Conservation (phyloP, 2,888 invertebrate species). For the Metacarcinus magister region DNA sequence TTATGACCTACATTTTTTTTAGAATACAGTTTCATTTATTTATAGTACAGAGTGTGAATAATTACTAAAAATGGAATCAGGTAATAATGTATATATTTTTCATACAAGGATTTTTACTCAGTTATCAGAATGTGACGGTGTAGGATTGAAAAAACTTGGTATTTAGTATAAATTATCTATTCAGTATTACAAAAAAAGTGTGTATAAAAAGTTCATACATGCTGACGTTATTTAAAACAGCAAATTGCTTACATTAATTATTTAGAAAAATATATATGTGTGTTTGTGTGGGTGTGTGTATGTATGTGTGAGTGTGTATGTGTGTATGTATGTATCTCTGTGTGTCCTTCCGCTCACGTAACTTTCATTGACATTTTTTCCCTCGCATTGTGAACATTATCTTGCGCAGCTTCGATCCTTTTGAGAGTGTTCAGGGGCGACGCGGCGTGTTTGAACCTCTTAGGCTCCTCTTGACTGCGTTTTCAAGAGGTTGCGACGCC, state of each 20-base stretch:
- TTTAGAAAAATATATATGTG: neutral
- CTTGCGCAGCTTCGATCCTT: neutral
- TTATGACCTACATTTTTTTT: neutral
- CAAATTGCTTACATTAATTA: constrained; percentile 5
- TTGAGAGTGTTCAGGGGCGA: neutral
- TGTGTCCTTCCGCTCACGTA: neutral
- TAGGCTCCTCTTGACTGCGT: neutral
- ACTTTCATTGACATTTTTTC: neutral
- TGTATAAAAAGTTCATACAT: neutral
- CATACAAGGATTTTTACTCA: neutral
- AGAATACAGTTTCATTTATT: neutral
- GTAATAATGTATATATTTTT: neutral
- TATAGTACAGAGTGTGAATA: neutral
- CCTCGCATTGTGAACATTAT: neutral
- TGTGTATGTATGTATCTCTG: neutral
- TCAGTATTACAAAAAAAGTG: neutral
- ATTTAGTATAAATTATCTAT: neutral
- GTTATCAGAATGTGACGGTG: neutral
- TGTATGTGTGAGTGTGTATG: neutral
- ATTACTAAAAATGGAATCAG: neutral
- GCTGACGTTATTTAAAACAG: neutral
- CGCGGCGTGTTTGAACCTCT: neutral
- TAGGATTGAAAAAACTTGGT: neutral
- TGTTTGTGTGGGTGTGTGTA: neutral
- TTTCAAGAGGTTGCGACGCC: neutral